phyloP scores from a whole-genome alignment of 2,797 vertebrate genomes.

The Botia kubotai region DNA sequence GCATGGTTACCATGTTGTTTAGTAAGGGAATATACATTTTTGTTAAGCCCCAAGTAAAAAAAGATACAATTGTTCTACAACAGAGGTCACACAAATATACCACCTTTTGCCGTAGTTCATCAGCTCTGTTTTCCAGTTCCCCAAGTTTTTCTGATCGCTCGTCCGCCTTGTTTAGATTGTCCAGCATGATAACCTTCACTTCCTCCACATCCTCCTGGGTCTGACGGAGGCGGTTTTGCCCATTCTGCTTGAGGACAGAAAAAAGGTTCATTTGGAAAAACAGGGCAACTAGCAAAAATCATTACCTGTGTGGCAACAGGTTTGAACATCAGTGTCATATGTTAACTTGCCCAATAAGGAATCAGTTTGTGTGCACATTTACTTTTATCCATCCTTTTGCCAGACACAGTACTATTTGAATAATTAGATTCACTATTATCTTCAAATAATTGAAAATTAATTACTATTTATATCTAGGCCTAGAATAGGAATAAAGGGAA shows the following conservation, averaged over 20 bases:
- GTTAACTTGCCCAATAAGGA: no score
- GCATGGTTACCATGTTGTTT: no score
- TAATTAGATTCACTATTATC: no score
- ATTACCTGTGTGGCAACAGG: not conserved
- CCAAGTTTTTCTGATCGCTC: slow-evolving; percentile 74
- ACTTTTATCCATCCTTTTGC: no score
- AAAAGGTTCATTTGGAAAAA: not conserved
- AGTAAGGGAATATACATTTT: not conserved
- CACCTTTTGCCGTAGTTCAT: slow-evolving; percentile 72
- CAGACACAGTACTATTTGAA: no score
- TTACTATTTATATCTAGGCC: no score
- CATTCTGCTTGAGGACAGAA: slow-evolving; percentile 70
- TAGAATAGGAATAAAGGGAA: no score
- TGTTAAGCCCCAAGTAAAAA: not conserved
- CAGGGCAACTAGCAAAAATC: not conserved
- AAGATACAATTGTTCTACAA: not conserved
- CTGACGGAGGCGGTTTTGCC: slow-evolving; percentile 73
- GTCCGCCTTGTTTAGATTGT: slow-evolving; percentile 76
- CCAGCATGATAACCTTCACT: slow-evolving; percentile 79
- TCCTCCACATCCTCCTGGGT: slow-evolving; percentile 75
- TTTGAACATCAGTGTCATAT: no score
- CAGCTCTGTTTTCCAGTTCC: slow-evolving; percentile 77
- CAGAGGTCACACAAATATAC: not conserved
- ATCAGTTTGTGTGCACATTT: no score
- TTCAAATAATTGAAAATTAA: no score